These are phyloP conservation scores for Hippopotamyrus pictus DNA, from an alignment of 2,797 vertebrate species.

Conservation along the genomic window DNA sequence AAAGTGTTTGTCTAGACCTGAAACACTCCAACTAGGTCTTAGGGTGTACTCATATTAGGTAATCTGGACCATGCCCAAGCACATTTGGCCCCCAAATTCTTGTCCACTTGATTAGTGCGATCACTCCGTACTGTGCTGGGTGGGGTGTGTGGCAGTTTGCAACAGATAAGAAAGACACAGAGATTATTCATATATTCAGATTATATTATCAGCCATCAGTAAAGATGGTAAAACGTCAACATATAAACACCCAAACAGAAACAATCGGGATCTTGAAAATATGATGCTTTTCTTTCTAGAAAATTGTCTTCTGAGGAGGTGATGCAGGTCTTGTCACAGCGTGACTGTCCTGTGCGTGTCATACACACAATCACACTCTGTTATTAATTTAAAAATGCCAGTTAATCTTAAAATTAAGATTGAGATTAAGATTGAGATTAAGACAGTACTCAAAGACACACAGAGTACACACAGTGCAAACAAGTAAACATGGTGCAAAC, in stretches of 20 bases:
- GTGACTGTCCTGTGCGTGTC: no score
- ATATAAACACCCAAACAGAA: neutral
- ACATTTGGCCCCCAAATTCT: neutral
- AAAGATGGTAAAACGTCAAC: neutral
- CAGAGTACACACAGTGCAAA: neutral
- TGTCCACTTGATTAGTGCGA: neutral
- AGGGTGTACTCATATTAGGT: neutral
- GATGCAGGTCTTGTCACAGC: no score
- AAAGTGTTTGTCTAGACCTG: neutral
- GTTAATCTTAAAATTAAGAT: neutral
- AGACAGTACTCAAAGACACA: neutral
- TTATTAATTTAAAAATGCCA: neutral
- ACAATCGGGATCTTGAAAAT: no score
- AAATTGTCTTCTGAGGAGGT: no score
- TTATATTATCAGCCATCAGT: neutral
- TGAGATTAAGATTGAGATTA: neutral
- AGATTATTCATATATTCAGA: neutral
- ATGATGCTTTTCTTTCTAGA: no score
- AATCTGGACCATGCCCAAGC: neutral
- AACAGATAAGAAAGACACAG: neutral
- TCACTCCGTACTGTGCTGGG: neutral
- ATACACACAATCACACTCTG: neutral
- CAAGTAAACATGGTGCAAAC: neutral
- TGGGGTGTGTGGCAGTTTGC: no score
- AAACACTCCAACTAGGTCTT: neutral